Conservation (phyloP, 2,797 vertebrate species). For the Tiaroga cobitis region DNA sequence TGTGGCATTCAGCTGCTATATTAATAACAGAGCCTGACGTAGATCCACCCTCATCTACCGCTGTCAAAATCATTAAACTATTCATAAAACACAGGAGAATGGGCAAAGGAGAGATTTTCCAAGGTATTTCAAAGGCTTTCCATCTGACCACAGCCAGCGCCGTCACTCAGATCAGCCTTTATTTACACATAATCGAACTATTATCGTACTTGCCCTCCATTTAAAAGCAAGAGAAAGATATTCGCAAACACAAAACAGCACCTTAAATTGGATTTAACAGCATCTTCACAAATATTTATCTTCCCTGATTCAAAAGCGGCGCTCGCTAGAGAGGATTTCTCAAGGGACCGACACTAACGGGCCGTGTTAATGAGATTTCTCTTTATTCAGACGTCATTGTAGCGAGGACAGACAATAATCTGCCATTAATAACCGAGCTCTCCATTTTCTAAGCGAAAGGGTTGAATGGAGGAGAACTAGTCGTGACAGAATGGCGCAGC, state of each 20-base stretch:
- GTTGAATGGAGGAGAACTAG: slow-evolving; percentile 33
- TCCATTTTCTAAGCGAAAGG: slow-evolving; percentile 8
- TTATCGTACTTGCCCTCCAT: background rate
- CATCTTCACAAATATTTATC: slow-evolving; percentile 32
- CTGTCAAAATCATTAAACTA: slow-evolving; percentile 50
- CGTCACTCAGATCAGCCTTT: slow-evolving; percentile 23
- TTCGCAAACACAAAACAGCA: slow-evolving; percentile 5
- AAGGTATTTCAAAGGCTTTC: slow-evolving; percentile 38
- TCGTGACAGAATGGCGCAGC: background rate
- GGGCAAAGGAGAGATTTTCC: slow-evolving; percentile 26
- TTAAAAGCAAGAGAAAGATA: slow-evolving; percentile 7
- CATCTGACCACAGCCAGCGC: background rate
- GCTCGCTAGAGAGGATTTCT: slow-evolving; percentile 1
- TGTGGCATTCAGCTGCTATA: slow-evolving; percentile 14
- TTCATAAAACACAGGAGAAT: slow-evolving; percentile 17
- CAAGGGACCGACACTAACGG: background rate
- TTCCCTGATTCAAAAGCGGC: background rate
- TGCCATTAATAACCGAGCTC: slow-evolving; percentile 28
- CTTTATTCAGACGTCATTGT: slow-evolving; percentile 40
- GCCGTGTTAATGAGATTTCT: slow-evolving; percentile 43
- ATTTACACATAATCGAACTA: slow-evolving; percentile 4
- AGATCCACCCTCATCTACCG: slow-evolving; percentile 4
- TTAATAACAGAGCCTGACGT: slow-evolving; percentile 23
- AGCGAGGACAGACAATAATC: slow-evolving; percentile 32
- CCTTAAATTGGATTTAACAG: slow-evolving; percentile 2